Base-by-base conservation (phyloP, 1,140 invertebrate genomes). In the Brachionus koreanus region DNA sequence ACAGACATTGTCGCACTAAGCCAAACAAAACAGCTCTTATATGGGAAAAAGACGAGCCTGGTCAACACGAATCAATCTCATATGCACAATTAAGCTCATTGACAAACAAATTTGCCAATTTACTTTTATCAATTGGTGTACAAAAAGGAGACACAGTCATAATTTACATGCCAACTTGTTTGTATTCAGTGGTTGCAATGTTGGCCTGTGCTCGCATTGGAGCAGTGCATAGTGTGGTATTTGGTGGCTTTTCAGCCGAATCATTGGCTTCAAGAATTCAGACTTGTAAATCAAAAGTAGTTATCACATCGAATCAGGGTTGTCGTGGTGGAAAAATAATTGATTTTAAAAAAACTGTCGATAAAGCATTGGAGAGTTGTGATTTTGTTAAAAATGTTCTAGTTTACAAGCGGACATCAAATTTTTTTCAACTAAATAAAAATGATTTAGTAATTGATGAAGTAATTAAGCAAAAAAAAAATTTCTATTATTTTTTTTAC, bases 161-260 rank as follows among this genome's bases (percentile, higher is more conserved):
- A 13, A 87, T 91, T 35, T 91, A 91, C 84, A 85, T 91, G 76
- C 90, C 91, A 4, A 87, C 86, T 43, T 87, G 87, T 25, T 90
- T 90, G 4, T 84, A 88, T 13, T 88, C 90, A 3, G 86, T 90
- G 12, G 87, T 87, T 3, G 84, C 88, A 35, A 90, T 90, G 89
- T 84, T 90, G 57, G 90, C 89, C 0, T 90, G 90, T 86, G 86
- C 89, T 23, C 84, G 89, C 25, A 90, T 90, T 77, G 89, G 90
- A 16, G 90, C 91, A 42, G 86, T 91, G 29, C 91, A 91, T 85
- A 89, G 87, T 65, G 90, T 91, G 10, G 88, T 91, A 16, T 92
- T 92, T 86, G 91, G 90, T 43, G 91, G 91, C 12, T 92, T 92
- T 84, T 90, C 89, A 84, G 85, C 90, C 3, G 89, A 91, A 63